Evolutionary conservation across 1,140 invertebrate genomes (phyloP).

Genomic region (Drosophila yakuba): DNA sequence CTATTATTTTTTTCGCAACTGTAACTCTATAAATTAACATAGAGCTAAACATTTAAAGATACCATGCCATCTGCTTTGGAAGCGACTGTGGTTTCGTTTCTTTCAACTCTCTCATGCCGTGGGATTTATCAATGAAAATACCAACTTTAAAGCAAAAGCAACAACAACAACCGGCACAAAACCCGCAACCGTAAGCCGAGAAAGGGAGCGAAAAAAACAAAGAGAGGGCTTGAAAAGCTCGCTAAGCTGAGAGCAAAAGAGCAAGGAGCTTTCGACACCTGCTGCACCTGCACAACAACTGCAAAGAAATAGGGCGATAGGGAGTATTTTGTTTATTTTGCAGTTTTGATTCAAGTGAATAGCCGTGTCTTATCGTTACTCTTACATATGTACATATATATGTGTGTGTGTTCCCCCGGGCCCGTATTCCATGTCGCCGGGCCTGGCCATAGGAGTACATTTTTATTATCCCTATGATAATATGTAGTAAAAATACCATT

Average conservation of each 20-base stretch:
- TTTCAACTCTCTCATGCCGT: background rate
- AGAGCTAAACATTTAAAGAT: background rate
- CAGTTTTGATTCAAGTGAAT: background rate
- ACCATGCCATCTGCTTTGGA: slow-evolving; percentile 28
- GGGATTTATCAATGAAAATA: slow-evolving; percentile 75
- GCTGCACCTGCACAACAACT: slow-evolving; percentile 48
- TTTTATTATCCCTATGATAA: too few species aligned
- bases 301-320: background rate
- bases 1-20: too few species aligned
- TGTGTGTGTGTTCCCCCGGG: too few species aligned
- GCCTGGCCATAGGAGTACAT: too few species aligned
- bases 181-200: slow-evolving; percentile 38
- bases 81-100: slow-evolving; percentile 32
- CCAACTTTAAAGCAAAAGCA: slow-evolving; percentile 42
- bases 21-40: too few species aligned
- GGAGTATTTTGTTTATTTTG: slow-evolving; percentile 8
- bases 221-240: slow-evolving; percentile 66
- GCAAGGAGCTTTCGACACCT: slow-evolving; percentile 63
- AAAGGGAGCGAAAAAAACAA: slow-evolving; percentile 43
- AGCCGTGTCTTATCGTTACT: too few species aligned
- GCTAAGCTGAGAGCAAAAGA: slow-evolving; percentile 15
- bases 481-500: background rate
- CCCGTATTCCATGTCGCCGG: too few species aligned
- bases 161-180: slow-evolving; percentile 65
- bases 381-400: too few species aligned